phyloP scores from a whole-genome alignment of 2,113 vertebrate genomes.

The Malurus elegans region DNA sequence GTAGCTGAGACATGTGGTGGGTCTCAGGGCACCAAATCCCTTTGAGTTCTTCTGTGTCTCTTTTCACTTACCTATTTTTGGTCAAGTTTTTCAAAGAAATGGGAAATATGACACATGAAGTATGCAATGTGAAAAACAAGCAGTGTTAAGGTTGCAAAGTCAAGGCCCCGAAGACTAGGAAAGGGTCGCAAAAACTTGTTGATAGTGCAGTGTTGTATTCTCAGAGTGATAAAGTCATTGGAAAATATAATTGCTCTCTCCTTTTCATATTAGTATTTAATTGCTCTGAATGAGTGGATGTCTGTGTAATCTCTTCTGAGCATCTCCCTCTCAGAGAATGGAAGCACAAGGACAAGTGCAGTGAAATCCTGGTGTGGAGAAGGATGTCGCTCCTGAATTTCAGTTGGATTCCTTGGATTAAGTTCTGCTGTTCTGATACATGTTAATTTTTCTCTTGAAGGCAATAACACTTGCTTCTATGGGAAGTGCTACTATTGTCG shows the following conservation, averaged over 20 bases:
- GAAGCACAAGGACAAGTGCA: not conserved
- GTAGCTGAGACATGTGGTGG: not conserved
- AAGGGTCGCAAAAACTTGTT: not conserved
- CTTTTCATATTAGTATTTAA: not conserved
- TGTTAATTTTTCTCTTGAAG: conserved; percentile 56
- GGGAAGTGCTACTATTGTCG: conserved; percentile 98
- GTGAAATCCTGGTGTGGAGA: not conserved
- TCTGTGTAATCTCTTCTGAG: not conserved
- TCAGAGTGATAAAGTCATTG: not conserved
- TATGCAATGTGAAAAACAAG: not conserved
- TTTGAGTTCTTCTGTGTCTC: not conserved
- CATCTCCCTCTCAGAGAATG: not conserved
- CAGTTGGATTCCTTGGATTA: not conserved
- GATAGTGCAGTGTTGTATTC: not conserved
- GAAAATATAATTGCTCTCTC: not conserved
- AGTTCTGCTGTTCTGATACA: not conserved
- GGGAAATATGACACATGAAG: not conserved
- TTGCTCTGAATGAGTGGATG: not conserved
- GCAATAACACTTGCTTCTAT: conserved; percentile 97
- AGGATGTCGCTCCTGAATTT: not conserved
- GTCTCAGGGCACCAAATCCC: not conserved
- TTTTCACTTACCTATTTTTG: not conserved
- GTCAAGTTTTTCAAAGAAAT: not conserved
- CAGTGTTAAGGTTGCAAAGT: not conserved
- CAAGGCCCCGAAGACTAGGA: not conserved